Conservation (phyloP, 2,888 invertebrate genomes). For the Tipula vernalis region DNA sequence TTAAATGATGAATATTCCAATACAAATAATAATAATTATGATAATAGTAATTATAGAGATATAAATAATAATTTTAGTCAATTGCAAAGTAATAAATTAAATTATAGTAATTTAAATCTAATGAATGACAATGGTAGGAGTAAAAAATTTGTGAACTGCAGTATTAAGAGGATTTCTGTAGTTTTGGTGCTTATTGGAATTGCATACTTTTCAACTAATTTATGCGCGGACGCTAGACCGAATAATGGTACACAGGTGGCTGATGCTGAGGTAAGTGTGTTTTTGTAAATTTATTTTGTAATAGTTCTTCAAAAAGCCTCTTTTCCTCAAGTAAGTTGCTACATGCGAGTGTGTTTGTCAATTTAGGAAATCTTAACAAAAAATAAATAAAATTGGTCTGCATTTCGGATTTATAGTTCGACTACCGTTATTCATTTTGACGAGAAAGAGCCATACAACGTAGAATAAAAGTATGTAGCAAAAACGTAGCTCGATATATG, state of each 20-base stretch:
- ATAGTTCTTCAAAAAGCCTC: neutral
- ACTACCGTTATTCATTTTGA: too few relatives aligned
- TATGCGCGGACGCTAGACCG: neutral
- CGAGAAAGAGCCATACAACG: too few relatives aligned
- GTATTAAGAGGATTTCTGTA: conserved; percentile 5
- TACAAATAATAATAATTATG: neutral
- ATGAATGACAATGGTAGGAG: neutral
- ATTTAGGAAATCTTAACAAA: too few relatives aligned
- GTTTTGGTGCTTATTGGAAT: conserved; percentile 10
- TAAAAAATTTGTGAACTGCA: neutral
- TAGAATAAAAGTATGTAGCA: too few relatives aligned
- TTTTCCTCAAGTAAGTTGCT: too few relatives aligned
- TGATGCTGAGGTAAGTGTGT: neutral
- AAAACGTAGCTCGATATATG: too few relatives aligned
- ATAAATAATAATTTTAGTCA: conserved; percentile 5
- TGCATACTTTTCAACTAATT: neutral
- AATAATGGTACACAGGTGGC: neutral
- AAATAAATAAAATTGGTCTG: too few relatives aligned
- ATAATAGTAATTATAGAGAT: neutral
- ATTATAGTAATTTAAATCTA: neutral
- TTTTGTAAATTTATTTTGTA: neutral
- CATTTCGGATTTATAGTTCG: too few relatives aligned
- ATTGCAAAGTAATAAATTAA: conserved; percentile 5
- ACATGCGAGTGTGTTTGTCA: too few relatives aligned
- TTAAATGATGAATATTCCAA: neutral